Base-by-base conservation (phyloP, 2,888 invertebrate genomes). In the Agonopterix alstromeriana region DNA sequence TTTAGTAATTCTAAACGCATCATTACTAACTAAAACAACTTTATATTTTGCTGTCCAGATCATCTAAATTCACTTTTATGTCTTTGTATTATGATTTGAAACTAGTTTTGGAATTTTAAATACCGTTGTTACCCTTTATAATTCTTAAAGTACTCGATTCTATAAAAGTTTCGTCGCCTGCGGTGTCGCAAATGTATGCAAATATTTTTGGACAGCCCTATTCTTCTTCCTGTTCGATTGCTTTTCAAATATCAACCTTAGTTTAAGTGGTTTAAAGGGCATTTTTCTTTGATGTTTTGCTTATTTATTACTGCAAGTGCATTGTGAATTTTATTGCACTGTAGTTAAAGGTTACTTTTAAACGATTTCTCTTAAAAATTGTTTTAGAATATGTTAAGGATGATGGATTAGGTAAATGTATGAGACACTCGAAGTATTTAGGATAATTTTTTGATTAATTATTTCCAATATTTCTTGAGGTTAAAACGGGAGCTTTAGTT, bases 1-100 rank as follows among this genome's bases (percentile, higher is more conserved):
- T 79, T 87, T 85, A 85, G 58, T 62, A 58, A 87, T 87, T 88
- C 86, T 61, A 53, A 52, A 77, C 80, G 80, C 82, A 72, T 82
- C 81, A 80, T 82, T 80, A 78, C 67, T 60, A 59, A 61, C 54
- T 38, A 47, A 49, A 54, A 54, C 52, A 51, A 43, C 8, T 36
- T 35, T 36, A 40, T 17, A 11, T 42, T 3, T 27, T 47, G 38
- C 43, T 10, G n/a, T 27, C 27, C 27, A 43, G 38, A 17, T 12
- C 8, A 8, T 42, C 8, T 35, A 55, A 52, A 52, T 11, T 53
- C 10, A 56, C 27, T 51, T 54, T 52, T 73, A 67, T 43, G 10
- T 0, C 45, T 7, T 10, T 9, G 0, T 0, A 0, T n/a, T 55
- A 62, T 51, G 50, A 42, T 50, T 11, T 56, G 36, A 56, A 51